Base-by-base conservation (phyloP, 2,888 invertebrate species). In the Polyploca ridens region DNA sequence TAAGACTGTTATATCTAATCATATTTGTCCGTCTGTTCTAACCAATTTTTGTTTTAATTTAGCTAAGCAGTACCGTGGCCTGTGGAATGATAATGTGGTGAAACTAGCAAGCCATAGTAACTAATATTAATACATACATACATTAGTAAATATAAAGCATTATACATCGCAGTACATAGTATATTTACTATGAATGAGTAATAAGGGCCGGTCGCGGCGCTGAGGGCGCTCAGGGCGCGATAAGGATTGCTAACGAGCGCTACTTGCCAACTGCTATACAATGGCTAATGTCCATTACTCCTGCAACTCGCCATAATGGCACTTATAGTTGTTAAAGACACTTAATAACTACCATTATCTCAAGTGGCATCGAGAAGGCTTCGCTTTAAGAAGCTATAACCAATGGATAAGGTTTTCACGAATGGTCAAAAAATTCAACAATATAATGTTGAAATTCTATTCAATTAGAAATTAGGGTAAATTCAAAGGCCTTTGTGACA, bases 221-320 rank as follows among this genome's bases (percentile, higher is more conserved):
- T 27, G 1, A 35, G 35, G 5, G 35, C 35, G 35, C 33, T 33
- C 11, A 49, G 49, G 64, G 5, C 19, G 35, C 19, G 64, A 60
- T 64, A 64, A 64, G 54, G 8, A 54, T 54, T 60, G 54, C 14
- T 64, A 64, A 64, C 64, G 64, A 64, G 49, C 64, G 19, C 38
- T 54, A 64, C 60, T 64, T 60, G 49, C 16, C 49, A 49, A 1
- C 44, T 14, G 14, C 49, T 16, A 6, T 49, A 14, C 49, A 49
- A 44, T 14, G 16, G 49, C n/a, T 49, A 49, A 16, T 46, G 49
- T n/a, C 14, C 46, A 49, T 49, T 14, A 49, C 16, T 49, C 6
- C 49, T 49, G 49, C 6, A 49, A 16, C 16, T 49, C 49, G 49
- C 16, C 4, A 49, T 49, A 16, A 49, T 16, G 16, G 6, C 16